Percentiles rank a stretch among this genome's conserved stretches.
phyloP scores from a whole-genome alignment of 2,888 invertebrate genomes.

The Cactoblastis cactorum region DNA sequence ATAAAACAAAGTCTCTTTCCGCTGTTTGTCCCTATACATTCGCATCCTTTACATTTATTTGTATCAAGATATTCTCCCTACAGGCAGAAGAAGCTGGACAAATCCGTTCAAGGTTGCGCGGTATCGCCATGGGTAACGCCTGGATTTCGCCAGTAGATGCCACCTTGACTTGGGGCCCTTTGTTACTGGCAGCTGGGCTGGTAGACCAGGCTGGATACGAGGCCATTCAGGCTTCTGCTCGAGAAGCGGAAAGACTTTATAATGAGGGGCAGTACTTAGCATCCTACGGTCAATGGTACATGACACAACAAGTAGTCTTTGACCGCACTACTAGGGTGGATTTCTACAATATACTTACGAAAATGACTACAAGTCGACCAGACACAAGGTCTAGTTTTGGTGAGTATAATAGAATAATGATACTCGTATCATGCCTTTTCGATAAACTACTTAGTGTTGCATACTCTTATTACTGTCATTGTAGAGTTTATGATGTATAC shows the following conservation, averaged over 20 bases:
- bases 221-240: constrained; percentile 78
- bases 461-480: no score
- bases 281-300: constrained; percentile 83
- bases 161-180: constrained; percentile 90
- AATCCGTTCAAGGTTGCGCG: constrained; percentile 84
- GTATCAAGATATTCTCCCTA: no score
- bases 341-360: constrained; percentile 89
- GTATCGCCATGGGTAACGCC: constrained; percentile 91
- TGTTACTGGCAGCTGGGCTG: constrained; percentile 85
- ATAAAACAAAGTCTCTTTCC: no score
- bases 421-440: no score
- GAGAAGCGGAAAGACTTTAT: constrained; percentile 76
- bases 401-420: no score
- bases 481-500: no score
- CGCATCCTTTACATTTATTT: no score
- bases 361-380: constrained; percentile 39
- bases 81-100: constrained; percentile 82
- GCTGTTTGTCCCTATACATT: no score
- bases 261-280: constrained; percentile 75
- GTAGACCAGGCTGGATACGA: constrained; percentile 84
- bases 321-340: constrained; percentile 85
- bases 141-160: constrained; percentile 95
- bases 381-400: constrained; percentile 44
- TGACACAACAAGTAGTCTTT: constrained; percentile 82
- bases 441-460: no score